Percentiles rank a stretch among this genome's conserved stretches.
Evolutionary conservation across 2,888 invertebrate species (phyloP).

Genomic region (Eupithecia subfuscata): DNA sequence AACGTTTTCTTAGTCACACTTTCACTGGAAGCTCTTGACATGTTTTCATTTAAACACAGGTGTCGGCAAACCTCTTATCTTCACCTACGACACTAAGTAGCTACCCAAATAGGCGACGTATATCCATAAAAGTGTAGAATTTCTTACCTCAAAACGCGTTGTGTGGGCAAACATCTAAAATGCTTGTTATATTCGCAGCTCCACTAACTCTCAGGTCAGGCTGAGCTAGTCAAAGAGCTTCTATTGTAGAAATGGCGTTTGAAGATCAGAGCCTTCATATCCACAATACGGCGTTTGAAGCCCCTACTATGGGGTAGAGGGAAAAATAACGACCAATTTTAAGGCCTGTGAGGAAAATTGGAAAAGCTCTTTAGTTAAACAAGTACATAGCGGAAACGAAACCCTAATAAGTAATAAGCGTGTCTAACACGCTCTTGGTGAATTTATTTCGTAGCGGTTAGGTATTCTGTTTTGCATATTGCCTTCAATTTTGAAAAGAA

Average conservation of each 20-base stretch:
- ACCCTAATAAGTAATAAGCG: conserved; percentile 9
- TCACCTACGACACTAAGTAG: not conserved
- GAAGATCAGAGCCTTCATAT: conserved; percentile 39
- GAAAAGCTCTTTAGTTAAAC: not conserved
- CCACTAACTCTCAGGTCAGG: conserved; percentile 41
- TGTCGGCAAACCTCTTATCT: not conserved
- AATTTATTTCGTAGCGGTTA: conserved; percentile 7
- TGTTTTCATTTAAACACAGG: not conserved
- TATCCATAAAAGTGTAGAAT: conserved; percentile 1
- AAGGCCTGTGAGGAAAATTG: not conserved
- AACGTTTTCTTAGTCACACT: not conserved
- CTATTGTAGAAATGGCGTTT: conserved; percentile 37
- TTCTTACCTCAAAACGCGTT: not conserved
- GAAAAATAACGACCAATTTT: conserved; percentile 14
- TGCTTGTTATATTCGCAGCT: conserved; percentile 39
- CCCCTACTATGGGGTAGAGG: conserved; percentile 22
- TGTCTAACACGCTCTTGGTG: not conserved
- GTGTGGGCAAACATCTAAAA: conserved; percentile 22
- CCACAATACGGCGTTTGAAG: conserved; percentile 33
- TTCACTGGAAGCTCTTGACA: not conserved
- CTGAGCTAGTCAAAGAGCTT: conserved; percentile 41
- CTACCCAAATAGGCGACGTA: not conserved
- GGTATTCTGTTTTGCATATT: conserved; percentile 10
- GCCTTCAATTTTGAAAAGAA: conserved; percentile 11
- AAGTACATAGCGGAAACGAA: not conserved